Conservation (phyloP, 2,797 vertebrate genomes). For the Lycodopsis pacificus region DNA sequence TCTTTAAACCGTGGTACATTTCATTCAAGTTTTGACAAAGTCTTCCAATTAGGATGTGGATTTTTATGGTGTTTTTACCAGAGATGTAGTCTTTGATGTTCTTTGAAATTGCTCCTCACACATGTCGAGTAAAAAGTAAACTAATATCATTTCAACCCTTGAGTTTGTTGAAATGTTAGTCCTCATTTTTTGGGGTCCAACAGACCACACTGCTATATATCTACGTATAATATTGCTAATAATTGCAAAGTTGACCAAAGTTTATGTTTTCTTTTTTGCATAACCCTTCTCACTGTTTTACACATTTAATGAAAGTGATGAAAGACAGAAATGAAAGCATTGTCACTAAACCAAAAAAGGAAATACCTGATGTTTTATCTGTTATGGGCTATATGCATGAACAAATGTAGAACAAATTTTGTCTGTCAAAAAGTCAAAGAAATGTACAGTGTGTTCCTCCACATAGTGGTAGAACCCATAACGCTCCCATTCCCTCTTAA, state of each 20-base stretch:
- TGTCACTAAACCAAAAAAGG: neutral
- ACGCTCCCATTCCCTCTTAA: neutral
- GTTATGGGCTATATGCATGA: neutral
- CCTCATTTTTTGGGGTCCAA: neutral
- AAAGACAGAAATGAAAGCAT: neutral
- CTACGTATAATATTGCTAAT: neutral
- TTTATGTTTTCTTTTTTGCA: neutral
- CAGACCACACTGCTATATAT: neutral
- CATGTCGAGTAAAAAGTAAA: neutral
- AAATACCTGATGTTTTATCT: neutral
- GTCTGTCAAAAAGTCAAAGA: neutral
- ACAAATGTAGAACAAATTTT: neutral
- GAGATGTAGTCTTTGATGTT: constrained; percentile 21
- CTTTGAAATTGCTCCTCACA: constrained; percentile 18
- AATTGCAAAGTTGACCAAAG: neutral
- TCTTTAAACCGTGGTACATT: constrained; percentile 29
- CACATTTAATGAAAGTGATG: neutral
- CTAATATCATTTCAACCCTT: neutral
- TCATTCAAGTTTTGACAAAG: constrained; percentile 21
- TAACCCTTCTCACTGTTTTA: neutral
- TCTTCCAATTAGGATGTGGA: constrained; percentile 34
- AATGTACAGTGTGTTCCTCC: neutral
- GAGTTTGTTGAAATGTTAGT: neutral
- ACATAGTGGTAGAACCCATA: neutral
- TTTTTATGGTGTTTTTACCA: constrained; percentile 28